Base-by-base conservation (phyloP, 2,113 vertebrate species). In the Sitta europaea region DNA sequence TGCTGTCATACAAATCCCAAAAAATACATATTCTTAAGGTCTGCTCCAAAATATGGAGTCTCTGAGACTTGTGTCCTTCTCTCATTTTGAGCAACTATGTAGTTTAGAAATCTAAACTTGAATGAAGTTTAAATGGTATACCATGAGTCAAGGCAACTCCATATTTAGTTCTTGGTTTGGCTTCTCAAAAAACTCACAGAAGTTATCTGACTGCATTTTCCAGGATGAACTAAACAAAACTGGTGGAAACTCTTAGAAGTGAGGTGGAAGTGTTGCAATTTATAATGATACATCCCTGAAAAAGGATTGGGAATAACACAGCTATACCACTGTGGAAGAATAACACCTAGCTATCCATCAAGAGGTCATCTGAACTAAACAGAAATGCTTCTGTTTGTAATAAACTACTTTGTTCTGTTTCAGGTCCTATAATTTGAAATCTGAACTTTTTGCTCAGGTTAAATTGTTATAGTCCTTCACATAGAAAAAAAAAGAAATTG, bases 111-210 rank as follows among this genome's bases (percentile, higher is more conserved):
- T 15, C n/a, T n/a, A n/a, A n/a, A n/a, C n/a, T n/a, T n/a, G n/a
- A n/a, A n/a, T n/a, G n/a, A n/a, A n/a, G n/a, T n/a, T n/a, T n/a
- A n/a, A 53, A 62, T 1, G 0, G 3, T 50, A 14, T 67, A 36
- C 9, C 8, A 12, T 21, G 6, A 50, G 4, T 11, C 17, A 54
- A 63, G 4, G 6, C 1, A 2, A 6, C 10, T 62, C 5, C 0
- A 4, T 17, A 16, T 70, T 70, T 70, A 4, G 29, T 21, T 38
- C 22, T 40, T 27, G 13, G 25, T 48, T 33, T 73, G 28, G 54
- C 17, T 23, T 31, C 10, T 72, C 5, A 13, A 54, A 10, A 63
- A 67, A 75, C 2, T 59, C 25, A 7, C 11, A 12, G 10, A 42
- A 78, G 23, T 11, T 72, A 58, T 23, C 22, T 83, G 31, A n/a